phyloP scores from a whole-genome alignment of 2,113 vertebrate genomes.

The Potamarius usumacintae region DNA sequence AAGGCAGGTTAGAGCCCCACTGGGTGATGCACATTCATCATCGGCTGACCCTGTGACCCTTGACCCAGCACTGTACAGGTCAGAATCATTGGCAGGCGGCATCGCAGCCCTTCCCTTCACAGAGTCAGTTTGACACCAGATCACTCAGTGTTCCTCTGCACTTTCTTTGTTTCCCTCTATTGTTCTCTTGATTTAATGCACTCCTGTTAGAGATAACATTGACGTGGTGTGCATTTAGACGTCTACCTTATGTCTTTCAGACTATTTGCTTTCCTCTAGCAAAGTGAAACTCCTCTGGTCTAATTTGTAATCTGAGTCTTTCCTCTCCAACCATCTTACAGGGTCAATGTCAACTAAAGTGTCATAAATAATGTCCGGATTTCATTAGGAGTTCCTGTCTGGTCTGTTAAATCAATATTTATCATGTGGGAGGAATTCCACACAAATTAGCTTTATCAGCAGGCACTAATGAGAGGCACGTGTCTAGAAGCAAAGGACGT shows the following conservation, averaged over 20 bases:
- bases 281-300: constrained; percentile 11
- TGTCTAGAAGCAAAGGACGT: constrained; percentile 10
- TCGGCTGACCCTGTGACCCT: constrained; percentile 28
- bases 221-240: not conserved
- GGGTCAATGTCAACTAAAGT: constrained; percentile 25
- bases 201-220: constrained; percentile 40
- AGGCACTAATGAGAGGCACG: constrained; percentile 25
- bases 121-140: not conserved
- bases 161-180: constrained; percentile 29
- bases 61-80: constrained; percentile 31
- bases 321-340: not conserved
- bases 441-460: constrained; percentile 33
- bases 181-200: constrained; percentile 34
- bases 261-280: constrained; percentile 13
- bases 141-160: constrained; percentile 2
- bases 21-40: constrained; percentile 45
- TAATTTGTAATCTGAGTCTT: constrained; percentile 17
- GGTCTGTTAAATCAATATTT: constrained; percentile 49
- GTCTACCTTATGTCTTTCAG: constrained; percentile 19
- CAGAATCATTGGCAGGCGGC: constrained; percentile 42
- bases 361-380: constrained; percentile 39
- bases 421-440: constrained; percentile 44
- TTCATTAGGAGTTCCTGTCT: constrained; percentile 39
- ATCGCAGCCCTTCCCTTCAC: constrained; percentile 27
- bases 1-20: constrained; percentile 32